Evolutionary conservation across 2,888 invertebrate genomes (phyloP).

Genomic region (Thecocarcelia acutangulata): DNA sequence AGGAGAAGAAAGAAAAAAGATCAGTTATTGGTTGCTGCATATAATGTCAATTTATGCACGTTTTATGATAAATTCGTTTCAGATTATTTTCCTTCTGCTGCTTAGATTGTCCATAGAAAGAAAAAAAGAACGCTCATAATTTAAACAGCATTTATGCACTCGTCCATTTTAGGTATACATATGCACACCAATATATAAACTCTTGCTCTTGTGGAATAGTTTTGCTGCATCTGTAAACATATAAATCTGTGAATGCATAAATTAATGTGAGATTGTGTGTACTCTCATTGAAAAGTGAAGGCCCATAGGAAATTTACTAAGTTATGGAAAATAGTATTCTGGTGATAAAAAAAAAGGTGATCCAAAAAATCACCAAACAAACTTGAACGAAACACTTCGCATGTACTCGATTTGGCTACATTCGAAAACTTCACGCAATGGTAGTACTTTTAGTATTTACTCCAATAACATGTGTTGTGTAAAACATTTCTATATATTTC

Average conservation of each 20-base stretch:
- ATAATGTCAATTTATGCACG: constrained; percentile 68
- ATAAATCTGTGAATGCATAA: neutral
- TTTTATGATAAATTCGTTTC: constrained; percentile 68
- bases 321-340: no score
- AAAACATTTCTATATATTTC: no score
- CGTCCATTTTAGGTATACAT: constrained; percentile 16
- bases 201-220: neutral
- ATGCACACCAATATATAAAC: neutral
- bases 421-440: no score
- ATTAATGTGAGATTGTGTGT: constrained; percentile 2
- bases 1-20: constrained; percentile 23
- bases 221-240: constrained; percentile 20
- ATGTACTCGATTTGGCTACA: no score
- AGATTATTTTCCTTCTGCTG: constrained; percentile 58
- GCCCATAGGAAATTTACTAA: constrained; percentile 1
- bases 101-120: constrained; percentile 34
- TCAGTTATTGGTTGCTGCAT: constrained; percentile 66
- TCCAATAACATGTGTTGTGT: no score
- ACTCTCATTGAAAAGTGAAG: neutral
- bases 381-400: no score
- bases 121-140: constrained; percentile 48
- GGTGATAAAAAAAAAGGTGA: no score
- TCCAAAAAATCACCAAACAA: no score
- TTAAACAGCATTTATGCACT: constrained; percentile 45
- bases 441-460: no score